Evolutionary conservation across 1,140 invertebrate genomes (phyloP), one percentile per base, ranked within the genome.

Genomic region (Dinoponera quadriceps): DNA sequence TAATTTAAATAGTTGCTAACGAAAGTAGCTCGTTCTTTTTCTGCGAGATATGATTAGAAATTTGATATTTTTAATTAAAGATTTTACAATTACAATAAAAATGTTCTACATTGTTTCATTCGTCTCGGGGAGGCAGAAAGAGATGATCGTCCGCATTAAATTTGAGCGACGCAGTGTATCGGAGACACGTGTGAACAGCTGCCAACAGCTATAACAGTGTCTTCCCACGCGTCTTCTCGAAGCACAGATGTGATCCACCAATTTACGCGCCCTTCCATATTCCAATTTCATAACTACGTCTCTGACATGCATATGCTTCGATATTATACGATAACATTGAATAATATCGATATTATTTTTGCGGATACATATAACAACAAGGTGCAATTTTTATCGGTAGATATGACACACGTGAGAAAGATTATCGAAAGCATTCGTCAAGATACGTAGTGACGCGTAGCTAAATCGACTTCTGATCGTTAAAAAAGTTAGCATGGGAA

Each of bases 171-270:
- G 73, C 49, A 7, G 22, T 71, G 59, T 55, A 85, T 87, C 89
- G 69, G 85, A 69, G 85, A 91, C 91, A 92, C 83, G 88, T 92
- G 91, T 91, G 89, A 91, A 91, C 90, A 91, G 88, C 87, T 92
- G 90, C 33, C 84, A 84, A 89, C 87, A 74, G 80, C 83, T 77
- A 69, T 85, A 85, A 74, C 73, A 87, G 72, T 65, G 69, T 85
- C 91, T 92, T 92, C 91, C 91, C 91, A 92, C 91, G 91, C 90
- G 84, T 89, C 87, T 90, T 82, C 62, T 83, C 59, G 55, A 59
- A 89, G 85, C 68, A 83, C 86, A 89, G 60, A 74, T 90, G 86
- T 78, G 78, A 89, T 83, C 83, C 49, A 80, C 75, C 65, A 57
- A 80, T 80, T 65, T 80, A 80, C 14, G 33, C 63, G 65, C 22